A percentile compares a stretch with the other conserved stretches of the same genome.
These are phyloP conservation scores for Salvelinus alpinus DNA, from an alignment of 2,113 vertebrate species.

Conservation along the genomic window DNA sequence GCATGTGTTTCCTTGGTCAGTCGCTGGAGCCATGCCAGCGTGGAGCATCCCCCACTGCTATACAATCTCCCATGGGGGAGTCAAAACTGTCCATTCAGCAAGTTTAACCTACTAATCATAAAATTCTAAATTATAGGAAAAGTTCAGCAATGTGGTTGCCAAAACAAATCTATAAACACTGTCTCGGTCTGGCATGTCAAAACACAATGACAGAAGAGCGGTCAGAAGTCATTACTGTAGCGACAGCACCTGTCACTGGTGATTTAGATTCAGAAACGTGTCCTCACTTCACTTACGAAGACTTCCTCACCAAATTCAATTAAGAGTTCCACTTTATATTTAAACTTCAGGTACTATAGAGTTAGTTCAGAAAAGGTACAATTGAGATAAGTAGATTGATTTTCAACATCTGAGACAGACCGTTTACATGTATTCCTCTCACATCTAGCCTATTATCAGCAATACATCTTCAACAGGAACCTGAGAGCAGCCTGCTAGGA, in stretches of 20 bases:
- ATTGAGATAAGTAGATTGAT: too few species aligned
- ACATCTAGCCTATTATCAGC: too few species aligned
- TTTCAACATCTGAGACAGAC: too few species aligned
- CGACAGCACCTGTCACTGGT: slow-evolving; percentile 50
- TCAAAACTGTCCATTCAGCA: background rate
- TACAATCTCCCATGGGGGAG: background rate
- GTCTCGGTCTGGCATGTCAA: slow-evolving; percentile 32
- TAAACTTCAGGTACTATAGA: too few species aligned
- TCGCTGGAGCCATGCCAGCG: background rate
- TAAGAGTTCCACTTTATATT: background rate
- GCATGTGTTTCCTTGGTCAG: background rate
- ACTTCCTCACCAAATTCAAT: background rate
- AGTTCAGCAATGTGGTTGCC: slow-evolving; percentile 1
- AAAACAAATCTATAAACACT: background rate
- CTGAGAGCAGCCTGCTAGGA: background rate
- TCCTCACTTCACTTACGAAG: slow-evolving; percentile 32
- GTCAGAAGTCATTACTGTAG: slow-evolving; percentile 12
- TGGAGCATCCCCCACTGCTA: background rate
- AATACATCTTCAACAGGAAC: background rate
- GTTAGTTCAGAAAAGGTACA: too few species aligned
- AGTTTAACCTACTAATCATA: background rate
- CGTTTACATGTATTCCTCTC: too few species aligned
- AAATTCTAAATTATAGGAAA: background rate
- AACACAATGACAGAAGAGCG: slow-evolving; percentile 36
- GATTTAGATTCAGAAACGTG: slow-evolving; percentile 26